These are phyloP conservation scores for Mobula birostris DNA, from an alignment of 2,113 vertebrate species.

Conservation along the genomic window DNA sequence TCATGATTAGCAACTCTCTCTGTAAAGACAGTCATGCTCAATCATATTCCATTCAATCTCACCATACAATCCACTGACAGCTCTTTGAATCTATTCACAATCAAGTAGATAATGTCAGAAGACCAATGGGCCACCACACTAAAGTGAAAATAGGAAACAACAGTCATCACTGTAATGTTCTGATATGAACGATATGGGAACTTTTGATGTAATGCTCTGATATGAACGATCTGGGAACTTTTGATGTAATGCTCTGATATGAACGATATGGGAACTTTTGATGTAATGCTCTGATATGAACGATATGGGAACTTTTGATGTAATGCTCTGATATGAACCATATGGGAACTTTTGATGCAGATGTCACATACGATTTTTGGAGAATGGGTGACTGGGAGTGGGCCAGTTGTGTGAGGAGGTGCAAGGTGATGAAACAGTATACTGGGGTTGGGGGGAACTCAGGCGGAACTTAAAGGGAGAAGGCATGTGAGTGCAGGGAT, in stretches of 20 bases:
- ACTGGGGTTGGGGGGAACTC: too few species aligned
- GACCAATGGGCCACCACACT: background rate
- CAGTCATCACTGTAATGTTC: background rate
- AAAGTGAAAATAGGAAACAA: background rate
- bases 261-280: background rate
- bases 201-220: background rate
- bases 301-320: background rate
- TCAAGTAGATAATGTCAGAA: background rate
- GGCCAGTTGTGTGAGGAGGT: too few species aligned
- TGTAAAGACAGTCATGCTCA: background rate
- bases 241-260: background rate
- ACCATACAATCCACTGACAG: background rate
- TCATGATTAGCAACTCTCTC: background rate
- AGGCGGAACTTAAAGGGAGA: too few species aligned
- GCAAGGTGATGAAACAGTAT: too few species aligned
- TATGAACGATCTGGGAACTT: background rate
- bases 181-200: background rate
- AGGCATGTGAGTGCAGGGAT: too few species aligned
- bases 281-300: background rate
- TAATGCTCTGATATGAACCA: background rate
- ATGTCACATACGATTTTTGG: too few species aligned
- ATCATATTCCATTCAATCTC: background rate
- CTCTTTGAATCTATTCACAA: background rate
- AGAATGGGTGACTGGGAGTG: too few species aligned
- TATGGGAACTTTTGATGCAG: background rate